Conservation (phyloP, 2,888 invertebrate genomes). For the Buathra laborator region DNA sequence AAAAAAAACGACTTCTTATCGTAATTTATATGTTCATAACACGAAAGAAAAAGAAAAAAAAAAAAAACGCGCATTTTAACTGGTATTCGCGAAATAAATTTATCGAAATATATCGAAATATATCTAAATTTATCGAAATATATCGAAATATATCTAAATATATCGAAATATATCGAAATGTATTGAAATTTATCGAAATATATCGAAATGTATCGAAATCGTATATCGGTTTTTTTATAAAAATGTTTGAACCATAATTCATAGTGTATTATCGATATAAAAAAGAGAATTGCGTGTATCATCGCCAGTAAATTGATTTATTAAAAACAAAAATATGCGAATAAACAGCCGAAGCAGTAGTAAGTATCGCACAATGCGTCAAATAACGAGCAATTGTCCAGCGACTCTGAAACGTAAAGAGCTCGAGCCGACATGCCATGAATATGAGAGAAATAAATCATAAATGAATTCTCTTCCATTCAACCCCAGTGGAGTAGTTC, state of each 20-base stretch:
- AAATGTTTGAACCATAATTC: background rate
- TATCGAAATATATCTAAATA: no score
- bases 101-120: no score
- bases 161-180: background rate
- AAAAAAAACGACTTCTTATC: no score
- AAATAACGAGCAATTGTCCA: slow-evolving; percentile 12
- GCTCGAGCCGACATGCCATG: slow-evolving; percentile 49
- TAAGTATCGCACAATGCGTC: slow-evolving; percentile 18
- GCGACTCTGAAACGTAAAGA: slow-evolving; percentile 1
- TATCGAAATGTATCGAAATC: background rate
- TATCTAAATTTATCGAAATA: no score
- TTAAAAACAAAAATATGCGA: slow-evolving; percentile 7
- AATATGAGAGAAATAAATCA: slow-evolving; percentile 61
- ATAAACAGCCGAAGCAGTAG: background rate
- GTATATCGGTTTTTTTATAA: background rate
- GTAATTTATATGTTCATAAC: no score
- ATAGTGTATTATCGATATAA: background rate
- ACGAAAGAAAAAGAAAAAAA: no score
- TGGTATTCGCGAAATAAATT: no score
- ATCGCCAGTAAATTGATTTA: background rate
- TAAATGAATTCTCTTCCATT: slow-evolving; percentile 62
- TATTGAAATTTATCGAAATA: background rate
- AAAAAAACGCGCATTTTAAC: no score
- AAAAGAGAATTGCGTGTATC: background rate
- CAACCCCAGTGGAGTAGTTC: slow-evolving; percentile 1